These are phyloP conservation scores for Euwallacea fornicatus DNA, from an alignment of 1,140 invertebrate species.

Conservation along the genomic window DNA sequence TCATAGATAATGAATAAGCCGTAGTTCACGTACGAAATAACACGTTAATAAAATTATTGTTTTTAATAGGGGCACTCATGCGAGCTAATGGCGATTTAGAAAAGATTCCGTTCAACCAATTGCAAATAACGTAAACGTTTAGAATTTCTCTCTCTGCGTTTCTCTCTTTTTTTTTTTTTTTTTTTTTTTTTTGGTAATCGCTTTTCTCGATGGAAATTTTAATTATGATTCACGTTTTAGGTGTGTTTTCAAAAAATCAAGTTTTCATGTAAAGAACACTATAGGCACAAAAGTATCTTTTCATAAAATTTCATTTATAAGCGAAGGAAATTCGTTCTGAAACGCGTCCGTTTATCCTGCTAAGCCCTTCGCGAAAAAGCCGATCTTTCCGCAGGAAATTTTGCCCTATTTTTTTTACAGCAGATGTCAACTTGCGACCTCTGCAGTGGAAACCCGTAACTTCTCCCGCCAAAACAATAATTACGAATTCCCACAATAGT, in stretches of 20 bases:
- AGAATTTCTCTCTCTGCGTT: slow-evolving; percentile 17
- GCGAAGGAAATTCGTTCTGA: neutral
- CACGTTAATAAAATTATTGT: neutral
- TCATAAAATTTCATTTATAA: no score
- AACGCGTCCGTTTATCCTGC: neutral
- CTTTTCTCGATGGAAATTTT: slow-evolving; percentile 6
- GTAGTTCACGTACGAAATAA: neutral
- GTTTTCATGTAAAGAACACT: no score
- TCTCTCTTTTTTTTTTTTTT: slow-evolving; percentile 7
- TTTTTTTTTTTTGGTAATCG: slow-evolving; percentile 1
- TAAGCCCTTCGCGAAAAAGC: neutral
- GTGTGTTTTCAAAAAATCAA: neutral
- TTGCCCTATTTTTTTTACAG: no score
- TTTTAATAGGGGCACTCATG: neutral
- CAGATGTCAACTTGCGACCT: neutral
- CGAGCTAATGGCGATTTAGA: neutral
- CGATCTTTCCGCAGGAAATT: no score
- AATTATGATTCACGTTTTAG: slow-evolving; percentile 15
- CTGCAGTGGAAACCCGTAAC: neutral
- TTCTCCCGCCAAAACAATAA: neutral
- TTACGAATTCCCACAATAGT: neutral
- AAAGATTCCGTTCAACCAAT: neutral
- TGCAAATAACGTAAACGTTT: neutral
- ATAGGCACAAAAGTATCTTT: no score
- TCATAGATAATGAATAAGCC: neutral